Percentiles rank a stretch among this genome's conserved stretches.
Evolutionary conservation across 2,113 vertebrate genomes (phyloP).

Genomic region (Heterotis niloticus): DNA sequence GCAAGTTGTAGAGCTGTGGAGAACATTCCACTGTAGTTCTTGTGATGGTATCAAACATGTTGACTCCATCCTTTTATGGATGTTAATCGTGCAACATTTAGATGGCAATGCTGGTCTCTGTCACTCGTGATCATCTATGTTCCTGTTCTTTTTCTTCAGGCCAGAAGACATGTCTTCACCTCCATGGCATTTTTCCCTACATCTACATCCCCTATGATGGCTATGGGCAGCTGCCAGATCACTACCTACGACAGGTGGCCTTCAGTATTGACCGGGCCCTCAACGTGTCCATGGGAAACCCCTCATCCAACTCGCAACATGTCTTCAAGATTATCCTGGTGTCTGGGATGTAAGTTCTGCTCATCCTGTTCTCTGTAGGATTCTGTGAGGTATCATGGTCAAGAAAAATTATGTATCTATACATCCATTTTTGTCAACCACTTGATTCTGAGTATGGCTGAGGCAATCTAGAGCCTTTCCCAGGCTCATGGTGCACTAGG

Average conservation of each 20-base stretch:
- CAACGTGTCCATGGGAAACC: conserved; percentile 91
- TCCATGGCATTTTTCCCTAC: conserved; percentile 93
- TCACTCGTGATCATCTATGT: neutral
- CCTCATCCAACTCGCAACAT: conserved; percentile 81
- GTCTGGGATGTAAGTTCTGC: conserved; percentile 86
- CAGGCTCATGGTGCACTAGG: too few relatives aligned
- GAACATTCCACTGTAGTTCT: too few relatives aligned
- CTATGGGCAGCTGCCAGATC: conserved; percentile 73
- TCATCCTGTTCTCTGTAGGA: neutral
- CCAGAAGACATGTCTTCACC: conserved; percentile 96
- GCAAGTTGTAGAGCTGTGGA: too few relatives aligned
- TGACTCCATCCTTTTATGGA: neutral
- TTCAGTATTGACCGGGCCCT: conserved; percentile 95
- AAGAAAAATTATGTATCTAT: neutral
- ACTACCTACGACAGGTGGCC: conserved; percentile 86
- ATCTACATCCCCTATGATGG: conserved; percentile 91
- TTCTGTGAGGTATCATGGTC: neutral
- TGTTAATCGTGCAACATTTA: neutral
- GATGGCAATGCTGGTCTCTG: neutral
- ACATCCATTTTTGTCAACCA: too few relatives aligned
- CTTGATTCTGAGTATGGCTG: too few relatives aligned
- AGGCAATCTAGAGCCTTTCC: too few relatives aligned
- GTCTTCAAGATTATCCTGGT: conserved; percentile 94
- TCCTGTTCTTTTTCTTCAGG: conserved; percentile 62
- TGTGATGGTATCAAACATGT: too few relatives aligned